Evolutionary conservation across 2,888 invertebrate species (phyloP).

Genomic region (Limulus polyphemus): DNA sequence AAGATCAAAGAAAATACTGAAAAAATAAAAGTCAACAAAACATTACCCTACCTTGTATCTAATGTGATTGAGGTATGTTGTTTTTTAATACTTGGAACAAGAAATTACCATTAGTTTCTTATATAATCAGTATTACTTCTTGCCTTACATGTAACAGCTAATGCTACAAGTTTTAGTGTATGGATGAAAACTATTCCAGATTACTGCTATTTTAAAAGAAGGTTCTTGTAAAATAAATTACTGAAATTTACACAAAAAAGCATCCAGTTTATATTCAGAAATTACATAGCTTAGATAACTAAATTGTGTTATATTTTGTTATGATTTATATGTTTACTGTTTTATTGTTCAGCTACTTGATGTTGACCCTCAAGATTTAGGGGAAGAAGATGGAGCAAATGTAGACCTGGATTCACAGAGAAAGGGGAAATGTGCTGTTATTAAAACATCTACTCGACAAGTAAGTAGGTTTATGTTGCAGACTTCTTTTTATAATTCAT

Average conservation of each 20-base stretch:
- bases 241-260: background rate
- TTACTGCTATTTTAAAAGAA: background rate
- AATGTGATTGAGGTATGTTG: conserved; percentile 78
- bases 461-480: conserved; percentile 29
- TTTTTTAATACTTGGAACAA: background rate
- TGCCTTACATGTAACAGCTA: no score
- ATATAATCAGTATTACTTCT: no score
- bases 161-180: no score
- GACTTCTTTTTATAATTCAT: no score
- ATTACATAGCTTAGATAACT: background rate
- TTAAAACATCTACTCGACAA: conserved; percentile 92
- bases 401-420: conserved; percentile 95
- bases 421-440: conserved; percentile 98
- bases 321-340: background rate
- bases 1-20: conserved; percentile 98
- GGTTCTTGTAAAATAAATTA: background rate
- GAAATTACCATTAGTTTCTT: no score
- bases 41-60: conserved; percentile 93
- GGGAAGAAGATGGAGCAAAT: conserved; percentile 96
- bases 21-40: conserved; percentile 98
- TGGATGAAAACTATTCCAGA: no score
- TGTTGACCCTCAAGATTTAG: conserved; percentile 88
- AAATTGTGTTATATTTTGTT: background rate
- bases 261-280: background rate
- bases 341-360: conserved; percentile 55